Percentiles rank a stretch among this genome's conserved stretches.
Conservation (phyloP, 2,797 vertebrate genomes). For the Poeciliopsis presidionis region DNA sequence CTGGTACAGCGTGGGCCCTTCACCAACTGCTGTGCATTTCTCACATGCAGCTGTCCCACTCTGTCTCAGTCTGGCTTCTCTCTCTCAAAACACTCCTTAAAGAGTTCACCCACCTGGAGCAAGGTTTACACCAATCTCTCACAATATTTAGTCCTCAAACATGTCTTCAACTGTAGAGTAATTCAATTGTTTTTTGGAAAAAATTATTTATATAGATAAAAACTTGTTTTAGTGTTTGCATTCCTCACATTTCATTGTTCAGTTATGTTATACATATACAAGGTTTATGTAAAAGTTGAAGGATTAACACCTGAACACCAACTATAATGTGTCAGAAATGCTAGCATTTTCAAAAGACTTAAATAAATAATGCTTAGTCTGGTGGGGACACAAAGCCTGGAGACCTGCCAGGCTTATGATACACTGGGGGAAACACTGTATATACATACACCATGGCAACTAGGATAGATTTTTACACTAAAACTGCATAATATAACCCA, state of each 20-base stretch:
- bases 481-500: neutral
- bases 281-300: neutral
- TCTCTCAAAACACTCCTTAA: constrained; percentile 17
- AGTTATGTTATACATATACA: neutral
- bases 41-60: constrained; percentile 66
- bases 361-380: no score
- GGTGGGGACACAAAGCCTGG: no score
- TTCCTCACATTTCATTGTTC: neutral
- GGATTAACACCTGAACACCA: no score
- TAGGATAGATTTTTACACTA: neutral
- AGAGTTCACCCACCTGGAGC: constrained; percentile 11
- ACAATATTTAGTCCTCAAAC: neutral
- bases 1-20: constrained; percentile 78
- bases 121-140: neutral
- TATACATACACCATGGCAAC: neutral
- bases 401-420: no score
- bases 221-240: neutral
- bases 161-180: neutral
- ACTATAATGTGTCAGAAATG: no score
- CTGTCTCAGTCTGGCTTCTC: constrained; percentile 32
- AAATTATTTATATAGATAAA: neutral
- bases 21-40: constrained; percentile 56
- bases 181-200: neutral
- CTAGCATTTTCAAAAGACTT: no score
- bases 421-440: no score